phyloP scores from a whole-genome alignment of 1,140 invertebrate genomes.

The Doryteuthis pealeii region DNA sequence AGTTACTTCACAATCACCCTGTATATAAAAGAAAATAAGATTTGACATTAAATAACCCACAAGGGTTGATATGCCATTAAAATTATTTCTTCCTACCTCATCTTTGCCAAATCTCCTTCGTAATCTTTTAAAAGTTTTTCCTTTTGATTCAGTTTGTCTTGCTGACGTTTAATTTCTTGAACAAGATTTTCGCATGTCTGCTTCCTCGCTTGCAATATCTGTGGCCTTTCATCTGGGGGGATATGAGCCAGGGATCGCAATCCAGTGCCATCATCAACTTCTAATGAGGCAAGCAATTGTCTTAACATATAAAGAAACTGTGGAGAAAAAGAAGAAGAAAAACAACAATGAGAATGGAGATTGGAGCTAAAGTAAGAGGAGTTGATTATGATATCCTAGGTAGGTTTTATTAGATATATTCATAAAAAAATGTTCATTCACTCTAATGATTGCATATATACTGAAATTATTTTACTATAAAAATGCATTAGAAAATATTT shows the following conservation, averaged over 20 bases:
- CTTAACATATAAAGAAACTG: constrained; percentile 52
- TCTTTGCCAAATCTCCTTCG: constrained; percentile 55
- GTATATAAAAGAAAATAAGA: too few relatives aligned
- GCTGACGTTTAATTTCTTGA: constrained; percentile 43
- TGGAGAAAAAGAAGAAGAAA: constrained; percentile 18
- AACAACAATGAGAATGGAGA: background rate
- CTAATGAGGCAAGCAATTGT: constrained; percentile 43
- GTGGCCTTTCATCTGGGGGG: constrained; percentile 53
- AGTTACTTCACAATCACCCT: too few relatives aligned
- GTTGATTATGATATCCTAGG: too few relatives aligned
- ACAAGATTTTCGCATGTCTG: constrained; percentile 39
- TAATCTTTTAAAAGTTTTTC: constrained; percentile 57
- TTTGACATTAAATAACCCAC: too few relatives aligned
- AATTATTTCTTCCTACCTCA: constrained; percentile 42
- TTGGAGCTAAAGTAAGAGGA: background rate
- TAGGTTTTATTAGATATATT: too few relatives aligned
- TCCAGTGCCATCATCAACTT: constrained; percentile 47
- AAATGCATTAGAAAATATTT: too few relatives aligned
- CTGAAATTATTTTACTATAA: too few relatives aligned
- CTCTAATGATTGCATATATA: too few relatives aligned
- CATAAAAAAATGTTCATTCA: too few relatives aligned
- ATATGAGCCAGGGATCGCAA: constrained; percentile 55
- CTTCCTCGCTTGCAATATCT: constrained; percentile 43
- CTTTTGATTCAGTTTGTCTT: constrained; percentile 54
- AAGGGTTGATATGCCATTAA: too few relatives aligned